Conservation (phyloP, 2,113 vertebrate species). For the Tyto alba region DNA sequence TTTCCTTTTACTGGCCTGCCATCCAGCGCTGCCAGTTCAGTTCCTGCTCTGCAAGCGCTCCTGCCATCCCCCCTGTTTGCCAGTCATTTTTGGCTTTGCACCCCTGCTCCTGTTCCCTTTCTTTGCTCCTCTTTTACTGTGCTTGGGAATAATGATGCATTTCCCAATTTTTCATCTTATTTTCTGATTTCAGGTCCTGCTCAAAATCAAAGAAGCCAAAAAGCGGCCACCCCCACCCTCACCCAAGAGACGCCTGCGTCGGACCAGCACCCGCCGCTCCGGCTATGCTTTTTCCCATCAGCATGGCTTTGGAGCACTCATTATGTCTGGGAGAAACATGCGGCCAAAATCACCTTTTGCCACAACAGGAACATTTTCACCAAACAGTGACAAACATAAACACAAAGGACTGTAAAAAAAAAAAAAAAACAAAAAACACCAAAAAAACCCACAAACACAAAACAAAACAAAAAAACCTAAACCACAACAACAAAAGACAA, state of each 20-base stretch:
- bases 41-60: not conserved
- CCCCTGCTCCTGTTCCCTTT: not conserved
- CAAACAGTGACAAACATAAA: constrained; percentile 37
- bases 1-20: not conserved
- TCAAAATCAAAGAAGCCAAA: constrained; percentile 77
- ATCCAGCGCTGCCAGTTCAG: not conserved
- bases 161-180: not conserved
- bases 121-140: not conserved
- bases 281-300: constrained; percentile 96
- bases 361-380: not conserved
- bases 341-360: constrained; percentile 56
- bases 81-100: not conserved
- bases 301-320: constrained; percentile 88
- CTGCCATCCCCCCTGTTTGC: not conserved
- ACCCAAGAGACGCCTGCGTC: constrained; percentile 39
- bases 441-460: not conserved
- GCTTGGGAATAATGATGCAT: not conserved
- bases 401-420: constrained; percentile 14
- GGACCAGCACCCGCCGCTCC: constrained; percentile 79
- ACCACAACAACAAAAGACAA: too few species aligned
- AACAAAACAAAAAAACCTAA: too few species aligned
- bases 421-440: too few species aligned
- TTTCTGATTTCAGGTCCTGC: constrained; percentile 70
- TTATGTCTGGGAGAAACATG: constrained; percentile 86
- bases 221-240: constrained; percentile 57